phyloP scores from a whole-genome alignment of 2,888 invertebrate genomes.

The Nephrotoma appendiculata region DNA sequence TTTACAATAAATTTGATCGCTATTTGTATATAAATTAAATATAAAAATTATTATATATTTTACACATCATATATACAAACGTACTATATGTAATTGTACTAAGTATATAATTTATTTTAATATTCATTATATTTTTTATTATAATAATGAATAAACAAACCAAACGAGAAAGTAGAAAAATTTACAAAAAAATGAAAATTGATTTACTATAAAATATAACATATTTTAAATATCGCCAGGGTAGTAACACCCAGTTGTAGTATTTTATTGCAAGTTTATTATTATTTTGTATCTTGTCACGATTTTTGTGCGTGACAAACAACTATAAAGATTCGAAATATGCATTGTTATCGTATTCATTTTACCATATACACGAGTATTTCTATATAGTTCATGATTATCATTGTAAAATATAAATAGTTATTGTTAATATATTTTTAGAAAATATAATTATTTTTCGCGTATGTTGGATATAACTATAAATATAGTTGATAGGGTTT shows the following conservation, averaged over 20 bases:
- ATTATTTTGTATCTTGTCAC: slow-evolving; percentile 11
- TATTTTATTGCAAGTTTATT: neutral
- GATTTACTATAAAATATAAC: neutral
- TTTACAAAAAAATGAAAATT: neutral
- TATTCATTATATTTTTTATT: neutral
- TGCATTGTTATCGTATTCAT: neutral
- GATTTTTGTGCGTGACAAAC: slow-evolving; percentile 10
- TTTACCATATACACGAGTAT: neutral
- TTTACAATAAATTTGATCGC: neutral
- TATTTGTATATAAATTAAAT: neutral
- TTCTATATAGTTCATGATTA: neutral
- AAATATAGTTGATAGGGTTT: neutral
- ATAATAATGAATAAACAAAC: neutral
- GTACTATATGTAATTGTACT: neutral
- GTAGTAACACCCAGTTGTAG: neutral
- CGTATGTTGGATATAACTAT: neutral
- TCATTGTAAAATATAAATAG: neutral
- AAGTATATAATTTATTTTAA: neutral
- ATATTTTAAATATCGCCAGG: neutral
- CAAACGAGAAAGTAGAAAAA: neutral
- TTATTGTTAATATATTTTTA: neutral
- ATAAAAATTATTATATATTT: neutral
- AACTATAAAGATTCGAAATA: slow-evolving; percentile 8
- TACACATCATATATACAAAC: neutral
- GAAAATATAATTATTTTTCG: neutral